Evolutionary conservation across 2,888 invertebrate genomes (phyloP).

Genomic region (Cantharis rustica): DNA sequence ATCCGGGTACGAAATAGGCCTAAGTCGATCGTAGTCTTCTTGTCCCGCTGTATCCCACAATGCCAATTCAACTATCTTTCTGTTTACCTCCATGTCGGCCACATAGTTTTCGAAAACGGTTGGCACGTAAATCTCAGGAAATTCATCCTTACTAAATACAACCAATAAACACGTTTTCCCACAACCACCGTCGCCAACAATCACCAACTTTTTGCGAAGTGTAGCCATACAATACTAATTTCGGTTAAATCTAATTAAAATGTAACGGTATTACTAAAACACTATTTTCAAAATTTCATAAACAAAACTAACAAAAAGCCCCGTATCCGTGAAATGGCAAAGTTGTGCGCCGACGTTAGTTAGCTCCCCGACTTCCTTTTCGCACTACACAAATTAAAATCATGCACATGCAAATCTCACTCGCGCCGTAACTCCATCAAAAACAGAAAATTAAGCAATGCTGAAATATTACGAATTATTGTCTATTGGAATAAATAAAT

Average conservation of each 20-base stretch:
- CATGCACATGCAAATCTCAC: too few species aligned
- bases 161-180: constrained; percentile 99
- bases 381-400: too few species aligned
- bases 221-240: constrained; percentile 76
- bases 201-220: constrained; percentile 96
- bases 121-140: constrained; percentile 99
- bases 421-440: too few species aligned
- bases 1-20: constrained; percentile 96
- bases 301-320: constrained; percentile 27
- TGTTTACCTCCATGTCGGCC: constrained; percentile 98
- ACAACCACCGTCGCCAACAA: constrained; percentile 99
- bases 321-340: constrained; percentile 27
- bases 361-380: background rate
- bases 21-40: constrained; percentile 95
- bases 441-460: too few species aligned
- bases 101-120: constrained; percentile 99
- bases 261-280: background rate
- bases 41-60: constrained; percentile 98
- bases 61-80: constrained; percentile 92
- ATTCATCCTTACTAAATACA: constrained; percentile 99
- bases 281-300: constrained; percentile 13
- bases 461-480: too few species aligned
- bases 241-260: constrained; percentile 38
- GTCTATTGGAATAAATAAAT: too few species aligned
- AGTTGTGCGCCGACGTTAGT: constrained; percentile 30